Base-by-base conservation (phyloP, 2,888 invertebrate species). In the Dryocosmus kuriphilus region DNA sequence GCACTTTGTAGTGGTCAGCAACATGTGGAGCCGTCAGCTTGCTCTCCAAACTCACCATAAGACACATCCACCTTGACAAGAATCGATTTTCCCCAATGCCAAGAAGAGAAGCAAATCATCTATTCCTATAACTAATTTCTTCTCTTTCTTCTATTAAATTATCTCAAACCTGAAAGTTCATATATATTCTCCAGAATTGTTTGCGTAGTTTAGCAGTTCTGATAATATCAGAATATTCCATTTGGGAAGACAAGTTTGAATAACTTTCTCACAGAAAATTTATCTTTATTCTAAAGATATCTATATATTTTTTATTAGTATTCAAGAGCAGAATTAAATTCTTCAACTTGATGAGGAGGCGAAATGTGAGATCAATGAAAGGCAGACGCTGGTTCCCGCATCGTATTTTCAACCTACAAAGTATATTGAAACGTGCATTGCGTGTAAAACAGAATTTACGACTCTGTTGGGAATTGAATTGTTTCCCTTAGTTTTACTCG, bases 61-160 rank as follows among this genome's bases (percentile, higher is more conserved):
- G 27, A 46, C 27, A 38, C 41, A 46, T 41, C 16, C 46, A 41
- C 67, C 27, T 67, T 30, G n/a, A 51, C 16, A n/a, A 67, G 19
- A 67, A 67, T 67, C 46, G 67, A 67, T 67, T 67, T 67, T 67
- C 27, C 8, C 46, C 27, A 9, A 46, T 24, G 16, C 16, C 16
- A 65, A 41, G 16, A 41, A 41, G 8, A 14, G 46, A 19, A 46
- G 46, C 41, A 67, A 67, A 67, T 27, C 46, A 19, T 46, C 27
- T 67, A 46, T 46, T 46, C 61, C 65, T 65, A 67, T 67, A 67
- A 41, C 14, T 41, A 41, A 1, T 41, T 67, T 41, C 65, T 27
- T 71, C 32, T 35, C 32, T 7, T 46, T 7, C 27, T 27, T 38
- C 19, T 51, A 30, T 71, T 32, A n/a, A 51, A 71, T 51, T 51